Conservation (phyloP, 2,113 vertebrate genomes). For the Urocolius indicus region DNA sequence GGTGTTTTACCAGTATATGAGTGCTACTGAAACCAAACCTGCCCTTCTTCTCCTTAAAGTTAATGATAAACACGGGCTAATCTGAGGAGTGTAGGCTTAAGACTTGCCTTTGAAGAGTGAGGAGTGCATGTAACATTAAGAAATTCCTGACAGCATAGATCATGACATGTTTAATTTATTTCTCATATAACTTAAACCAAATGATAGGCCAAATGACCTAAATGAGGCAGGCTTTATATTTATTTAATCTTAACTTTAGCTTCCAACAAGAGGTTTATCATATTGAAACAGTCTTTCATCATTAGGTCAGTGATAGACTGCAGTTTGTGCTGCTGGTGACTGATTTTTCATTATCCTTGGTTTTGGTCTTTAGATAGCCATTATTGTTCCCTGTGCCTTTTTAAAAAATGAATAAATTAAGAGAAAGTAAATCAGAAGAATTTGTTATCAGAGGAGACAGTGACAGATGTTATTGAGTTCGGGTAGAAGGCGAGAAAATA, state of each 20-base stretch:
- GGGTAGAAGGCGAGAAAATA: background rate
- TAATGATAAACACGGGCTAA: background rate
- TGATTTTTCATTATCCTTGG: background rate
- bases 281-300: conserved; percentile 23
- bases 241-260: conserved; percentile 15
- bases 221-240: background rate
- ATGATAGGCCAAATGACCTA: background rate
- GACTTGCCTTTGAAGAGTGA: background rate
- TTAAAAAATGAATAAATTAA: background rate
- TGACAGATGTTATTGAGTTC: background rate
- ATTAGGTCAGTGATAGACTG: conserved; percentile 5
- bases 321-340: background rate
- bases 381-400: background rate
- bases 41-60: background rate
- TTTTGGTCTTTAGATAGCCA: background rate
- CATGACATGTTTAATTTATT: conserved; percentile 13
- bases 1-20: background rate
- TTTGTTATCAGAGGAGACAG: background rate
- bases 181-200: background rate
- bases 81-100: background rate
- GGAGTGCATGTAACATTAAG: background rate
- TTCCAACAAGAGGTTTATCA: conserved; percentile 7
- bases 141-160: background rate
- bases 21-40: background rate
- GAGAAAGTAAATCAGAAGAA: background rate